Evolutionary conservation across 2,888 invertebrate species (phyloP), one percentile per base, ranked within the genome.

Genomic region (Phyto melanocephala): DNA sequence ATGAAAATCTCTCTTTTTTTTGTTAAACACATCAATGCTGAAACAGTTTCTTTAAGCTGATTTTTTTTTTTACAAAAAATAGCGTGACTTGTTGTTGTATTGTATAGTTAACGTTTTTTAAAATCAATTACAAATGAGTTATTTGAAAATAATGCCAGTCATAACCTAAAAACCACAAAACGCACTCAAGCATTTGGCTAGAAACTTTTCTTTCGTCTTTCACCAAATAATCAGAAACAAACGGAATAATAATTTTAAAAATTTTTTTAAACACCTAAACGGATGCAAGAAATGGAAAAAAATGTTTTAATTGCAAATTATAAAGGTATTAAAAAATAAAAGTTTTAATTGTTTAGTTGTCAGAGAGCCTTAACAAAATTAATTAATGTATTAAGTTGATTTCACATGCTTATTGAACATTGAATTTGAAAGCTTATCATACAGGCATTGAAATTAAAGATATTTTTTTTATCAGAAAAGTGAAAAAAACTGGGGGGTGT

Each of bases 151-250:
- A 54, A 68, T 60, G 33, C 15, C 72, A 77, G 71, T 81, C 77
- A 71, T 81, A 79, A 82, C 65, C 79, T 75, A 71, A 82, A 82
- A 79, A 82, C 74, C 81, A 79, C 74, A 74, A 79, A 81, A 81
- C 52, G 65, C 75, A 82, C 75, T 79, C 75, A 82, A 67, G 63
- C 75, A 67, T 75, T 28, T 42, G 28, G 28, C n/a, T 45, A 71
- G 56, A 68, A 78, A 81, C n/a, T 50, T 76, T 77, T 74, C 58
- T n/a, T 28, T 28, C 28, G 6, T 28, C 74, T 81, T 74, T 68
- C 15, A 78, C 24, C 71, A 50, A 71, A 67, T n/a, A 70, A 20
- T 24, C 33, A 35, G 33, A 56, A 70, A 15, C 28, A 65, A 65
- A 56, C 45, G 56, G 37, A 58, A 80, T 20, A 80, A 58, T 3